Evolutionary conservation across 2,113 vertebrate genomes (phyloP), one percentile per base, ranked within the genome.

Genomic region (Dryoscopus gambensis): DNA sequence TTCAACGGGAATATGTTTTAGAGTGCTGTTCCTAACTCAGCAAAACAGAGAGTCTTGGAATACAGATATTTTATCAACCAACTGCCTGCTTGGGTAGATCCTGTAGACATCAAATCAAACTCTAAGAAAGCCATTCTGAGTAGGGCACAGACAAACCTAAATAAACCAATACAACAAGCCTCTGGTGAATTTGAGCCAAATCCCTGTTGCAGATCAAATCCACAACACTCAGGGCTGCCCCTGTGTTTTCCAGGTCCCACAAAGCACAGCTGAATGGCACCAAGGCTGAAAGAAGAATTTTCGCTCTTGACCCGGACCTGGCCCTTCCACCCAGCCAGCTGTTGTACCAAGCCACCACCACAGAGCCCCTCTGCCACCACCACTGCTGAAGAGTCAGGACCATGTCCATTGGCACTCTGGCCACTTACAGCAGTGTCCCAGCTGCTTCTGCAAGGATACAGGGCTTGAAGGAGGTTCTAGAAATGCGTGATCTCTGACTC

Each of bases 321-420:
- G 47, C 35, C 64, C 18, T 21, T 18, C 14, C 30, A 9, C 3
- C 1, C 37, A 33, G 14, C 7, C 17, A 7, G n/a, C 35, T 31
- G 11, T 13, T 52, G 12, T 5, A 39, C 37, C 49, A 60, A 42
- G 33, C 4, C 57, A 9, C 47, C 16, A 9, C 12, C 13, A 5
- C 0, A 0, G 73, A n/a, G 10, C 8, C 49, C 42, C 13, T 55
- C 55, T 81, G 40, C 25, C 24, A n/a, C 23, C 47, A 37, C 1
- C 3, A 47, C 71, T 76, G 35, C 30, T 42, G 23, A 50, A 74
- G n/a, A 87, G 50, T n/a, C 78, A 75, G 39, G 6, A 31, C n/a
- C 4, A 3, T 1, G 20, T 12, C 11, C 37, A 4, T 1, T 3
- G 4, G 24, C 30, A 44, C 15, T 19, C 13, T 7, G 3, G 22